Percentiles rank a stretch among this genome's conserved stretches.
Evolutionary conservation across 2,797 vertebrate species (phyloP).

Genomic region (Pipistrellus nathusii): DNA sequence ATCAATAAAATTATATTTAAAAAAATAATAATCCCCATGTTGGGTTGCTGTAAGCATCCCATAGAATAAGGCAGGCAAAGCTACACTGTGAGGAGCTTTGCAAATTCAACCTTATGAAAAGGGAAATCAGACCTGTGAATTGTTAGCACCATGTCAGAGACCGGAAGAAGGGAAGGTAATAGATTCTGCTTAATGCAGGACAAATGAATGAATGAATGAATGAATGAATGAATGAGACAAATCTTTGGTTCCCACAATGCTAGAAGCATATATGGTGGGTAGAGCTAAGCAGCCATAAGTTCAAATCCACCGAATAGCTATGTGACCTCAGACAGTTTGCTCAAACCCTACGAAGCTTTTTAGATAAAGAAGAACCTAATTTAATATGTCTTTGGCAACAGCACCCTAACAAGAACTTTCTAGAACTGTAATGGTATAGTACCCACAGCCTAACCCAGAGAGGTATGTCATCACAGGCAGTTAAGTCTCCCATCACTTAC

Average conservation of each 20-base stretch:
- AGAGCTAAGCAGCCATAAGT: neutral
- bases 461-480: neutral
- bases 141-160: neutral
- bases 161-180: neutral
- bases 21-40: too few relatives aligned
- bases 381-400: neutral
- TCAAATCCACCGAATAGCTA: neutral
- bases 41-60: neutral
- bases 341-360: neutral
- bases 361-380: neutral
- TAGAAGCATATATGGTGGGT: rapidly evolving
- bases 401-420: neutral
- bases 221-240: neutral
- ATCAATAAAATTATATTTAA: too few relatives aligned
- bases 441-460: neutral
- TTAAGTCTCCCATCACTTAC: neutral
- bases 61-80: rapidly evolving
- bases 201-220: neutral
- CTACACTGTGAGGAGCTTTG: neutral
- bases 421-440: neutral
- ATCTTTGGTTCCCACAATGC: neutral
- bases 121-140: neutral
- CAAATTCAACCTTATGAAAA: neutral
- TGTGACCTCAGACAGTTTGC: neutral
- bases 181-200: neutral